phyloP scores from a whole-genome alignment of 2,113 vertebrate genomes.

The Sakesphorus luctuosus region DNA sequence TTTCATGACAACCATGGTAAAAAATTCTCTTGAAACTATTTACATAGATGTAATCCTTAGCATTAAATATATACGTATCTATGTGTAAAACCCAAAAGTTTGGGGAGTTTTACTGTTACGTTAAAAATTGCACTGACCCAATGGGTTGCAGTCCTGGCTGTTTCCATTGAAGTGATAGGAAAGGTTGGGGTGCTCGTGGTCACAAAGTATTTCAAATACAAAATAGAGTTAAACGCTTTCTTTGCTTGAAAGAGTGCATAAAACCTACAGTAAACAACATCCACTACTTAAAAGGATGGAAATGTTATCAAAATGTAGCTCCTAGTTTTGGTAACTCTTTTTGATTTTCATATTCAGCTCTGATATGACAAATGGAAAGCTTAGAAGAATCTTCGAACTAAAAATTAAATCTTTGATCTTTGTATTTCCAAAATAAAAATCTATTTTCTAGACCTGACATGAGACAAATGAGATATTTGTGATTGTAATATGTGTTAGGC shows the following conservation, averaged over 20 bases:
- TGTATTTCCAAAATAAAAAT: background rate
- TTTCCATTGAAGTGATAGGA: background rate
- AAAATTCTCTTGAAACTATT: background rate
- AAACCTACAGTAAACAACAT: background rate
- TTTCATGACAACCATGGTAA: background rate
- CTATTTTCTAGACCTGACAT: background rate
- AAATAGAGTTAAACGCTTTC: background rate
- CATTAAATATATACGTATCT: background rate
- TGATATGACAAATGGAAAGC: background rate
- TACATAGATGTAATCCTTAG: background rate
- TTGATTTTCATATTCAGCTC: background rate
- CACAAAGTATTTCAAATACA: background rate
- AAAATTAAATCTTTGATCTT: rapidly evolving
- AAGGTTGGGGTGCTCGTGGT: background rate
- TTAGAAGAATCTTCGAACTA: background rate
- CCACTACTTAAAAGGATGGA: background rate
- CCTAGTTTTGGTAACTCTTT: background rate
- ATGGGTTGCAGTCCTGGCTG: background rate
- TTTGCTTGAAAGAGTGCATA: background rate
- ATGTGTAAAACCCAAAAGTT: background rate
- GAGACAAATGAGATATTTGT: background rate
- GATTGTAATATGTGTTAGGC: background rate
- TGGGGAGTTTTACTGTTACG: rapidly evolving
- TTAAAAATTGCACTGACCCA: background rate
- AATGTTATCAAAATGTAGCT: background rate